phyloP scores from a whole-genome alignment of 2,113 vertebrate genomes.

The Isurus oxyrinchus region DNA sequence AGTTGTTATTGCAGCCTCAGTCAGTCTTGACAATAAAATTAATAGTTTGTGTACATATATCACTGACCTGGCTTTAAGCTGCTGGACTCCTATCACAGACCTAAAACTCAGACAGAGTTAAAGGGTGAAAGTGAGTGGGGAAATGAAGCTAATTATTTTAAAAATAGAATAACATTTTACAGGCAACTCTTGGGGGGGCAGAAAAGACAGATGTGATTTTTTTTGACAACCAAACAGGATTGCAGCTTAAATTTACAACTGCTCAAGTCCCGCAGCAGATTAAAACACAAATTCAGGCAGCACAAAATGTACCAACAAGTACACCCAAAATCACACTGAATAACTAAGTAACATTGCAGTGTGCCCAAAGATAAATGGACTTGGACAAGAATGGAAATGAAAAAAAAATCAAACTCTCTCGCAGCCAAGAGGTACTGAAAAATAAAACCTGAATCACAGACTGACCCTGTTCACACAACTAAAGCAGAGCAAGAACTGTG shows the following conservation, averaged over 20 bases:
- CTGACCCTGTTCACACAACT: background rate
- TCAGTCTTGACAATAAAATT: background rate
- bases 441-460: background rate
- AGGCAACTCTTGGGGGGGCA: background rate
- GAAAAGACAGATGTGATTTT: background rate
- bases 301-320: conserved; percentile 21
- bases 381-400: background rate
- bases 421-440: background rate
- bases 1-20: background rate
- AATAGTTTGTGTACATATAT: background rate
- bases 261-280: background rate
- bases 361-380: background rate
- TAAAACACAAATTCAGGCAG: conserved; percentile 8
- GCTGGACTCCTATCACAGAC: background rate
- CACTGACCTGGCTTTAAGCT: background rate
- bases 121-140: background rate
- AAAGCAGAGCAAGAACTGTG: background rate
- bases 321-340: conserved; percentile 28
- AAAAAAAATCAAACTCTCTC: background rate
- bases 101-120: background rate
- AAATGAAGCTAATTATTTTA: background rate
- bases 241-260: background rate
- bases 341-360: conserved; percentile 14
- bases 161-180: background rate
- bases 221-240: background rate